Evolutionary conservation across 2,113 vertebrate species (phyloP), one percentile per base, ranked within the genome.

Genomic region (Oxygymnocypris stewartii): DNA sequence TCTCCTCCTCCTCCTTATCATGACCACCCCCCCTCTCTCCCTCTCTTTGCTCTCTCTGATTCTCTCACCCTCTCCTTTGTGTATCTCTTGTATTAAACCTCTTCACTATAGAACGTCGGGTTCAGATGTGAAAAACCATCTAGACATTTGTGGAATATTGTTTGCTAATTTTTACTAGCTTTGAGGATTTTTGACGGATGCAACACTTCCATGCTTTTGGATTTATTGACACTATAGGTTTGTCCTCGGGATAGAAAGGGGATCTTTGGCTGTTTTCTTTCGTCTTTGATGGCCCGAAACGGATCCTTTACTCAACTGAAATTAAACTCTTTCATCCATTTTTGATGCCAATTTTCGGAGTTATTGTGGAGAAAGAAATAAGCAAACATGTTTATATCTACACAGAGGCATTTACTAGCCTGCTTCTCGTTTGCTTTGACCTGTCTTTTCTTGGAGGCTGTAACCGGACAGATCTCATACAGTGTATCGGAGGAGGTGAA

Each of bases 401-500:
- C n/a, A 28, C 63, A 59, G 23, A 73, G 65, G 8, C 6, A 57
- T 86, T 25, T 67, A 10, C 18, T 89, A 42, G 31, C 59, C 65
- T 71, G 79, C 57, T 49, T 85, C 86, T 57, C 61, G 13, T 73
- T 75, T 11, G 54, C 78, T 86, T 79, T 87, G 42, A 73, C 16
- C 12, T 80, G 37, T 13, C 16, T 84, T 91, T 63, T 90, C 6
- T 88, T 81, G 81, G 78, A 81, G 0, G 57, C 40, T 2, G 89
- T 85, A 6, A 51, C 77, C 3, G 92, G 91, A 31, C 94, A 95
- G 90, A 88, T 95, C 25, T 90, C 89, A 0, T 95, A 84, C 73
- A 94, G 90, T 23, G 86, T 94, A 37, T 89, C 90, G 1, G 94
- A 95, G 88, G 94, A 95, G 90, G 92, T 90, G 82, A 93, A 94